phyloP scores from a whole-genome alignment of 2,113 vertebrate species.

The Mola mola region DNA sequence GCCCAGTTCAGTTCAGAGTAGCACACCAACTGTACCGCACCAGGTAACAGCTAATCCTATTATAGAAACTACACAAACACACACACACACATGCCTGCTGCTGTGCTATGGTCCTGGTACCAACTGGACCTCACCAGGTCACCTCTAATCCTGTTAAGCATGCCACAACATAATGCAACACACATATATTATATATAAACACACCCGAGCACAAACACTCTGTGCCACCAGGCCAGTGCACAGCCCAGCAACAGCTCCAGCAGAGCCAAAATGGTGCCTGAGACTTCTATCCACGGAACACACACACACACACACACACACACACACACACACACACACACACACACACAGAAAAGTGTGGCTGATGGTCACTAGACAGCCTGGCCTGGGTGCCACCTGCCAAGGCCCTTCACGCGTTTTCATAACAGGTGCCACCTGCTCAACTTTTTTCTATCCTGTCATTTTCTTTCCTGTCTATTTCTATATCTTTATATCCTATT shows the following conservation, averaged over 20 bases:
- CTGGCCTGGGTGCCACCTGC: conserved; percentile 72
- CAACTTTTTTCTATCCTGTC: conserved; percentile 20
- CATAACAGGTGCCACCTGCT: conserved; percentile 61
- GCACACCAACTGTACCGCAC: conserved; percentile 90
- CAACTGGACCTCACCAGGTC: conserved; percentile 95
- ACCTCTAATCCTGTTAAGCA: conserved; percentile 88
- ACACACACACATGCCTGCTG: conserved; percentile 59
- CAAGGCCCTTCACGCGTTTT: conserved; percentile 64
- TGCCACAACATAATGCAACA: conserved; percentile 79
- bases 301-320: conserved; percentile 29
- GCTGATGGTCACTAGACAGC: conserved; percentile 71
- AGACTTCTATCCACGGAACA: conserved; percentile 61
- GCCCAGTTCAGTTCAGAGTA: conserved; percentile 78
- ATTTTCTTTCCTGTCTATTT: conserved; percentile 28
- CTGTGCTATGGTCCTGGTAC: conserved; percentile 77
- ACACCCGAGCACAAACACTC: conserved; percentile 34
- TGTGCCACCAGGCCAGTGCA: conserved; percentile 68
- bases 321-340: conserved; percentile 49
- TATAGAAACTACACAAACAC: conserved; percentile 78
- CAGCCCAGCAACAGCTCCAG: conserved; percentile 68
- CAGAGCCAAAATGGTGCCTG: conserved; percentile 73
- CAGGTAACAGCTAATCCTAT: conserved; percentile 92
- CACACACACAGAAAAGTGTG: conserved; percentile 11
- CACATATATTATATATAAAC: conserved; percentile 38
- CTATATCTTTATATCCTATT: conserved; percentile 12